Evolutionary conservation across 2,888 invertebrate genomes (phyloP).

Genomic region (Mesopsocus fuscifrons): DNA sequence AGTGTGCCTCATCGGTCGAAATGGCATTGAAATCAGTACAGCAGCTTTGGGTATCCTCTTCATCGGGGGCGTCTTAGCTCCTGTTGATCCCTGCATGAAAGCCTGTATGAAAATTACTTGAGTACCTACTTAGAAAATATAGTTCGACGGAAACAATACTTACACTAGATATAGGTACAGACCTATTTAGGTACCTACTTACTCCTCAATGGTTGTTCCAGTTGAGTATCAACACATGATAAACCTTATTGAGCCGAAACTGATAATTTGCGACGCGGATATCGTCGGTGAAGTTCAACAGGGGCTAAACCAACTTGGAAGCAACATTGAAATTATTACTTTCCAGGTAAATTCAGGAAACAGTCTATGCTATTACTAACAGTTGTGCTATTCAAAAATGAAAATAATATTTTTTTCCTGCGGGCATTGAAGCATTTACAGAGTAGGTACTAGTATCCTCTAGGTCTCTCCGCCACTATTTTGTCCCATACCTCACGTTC

Average conservation of each 20-base stretch:
- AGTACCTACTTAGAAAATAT: background rate
- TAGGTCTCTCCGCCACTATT: no score
- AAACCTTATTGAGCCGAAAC: background rate
- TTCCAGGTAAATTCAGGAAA: background rate
- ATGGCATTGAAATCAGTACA: background rate
- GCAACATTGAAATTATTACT: background rate
- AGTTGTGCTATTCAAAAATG: no score
- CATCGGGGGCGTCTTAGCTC: background rate
- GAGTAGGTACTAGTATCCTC: no score
- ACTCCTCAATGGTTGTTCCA: no score
- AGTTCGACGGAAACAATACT: no score
- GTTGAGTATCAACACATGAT: conserved; percentile 5
- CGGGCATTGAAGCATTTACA: no score
- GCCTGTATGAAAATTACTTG: conserved; percentile 1
- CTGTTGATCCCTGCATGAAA: conserved; percentile 4
- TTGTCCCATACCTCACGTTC: no score
- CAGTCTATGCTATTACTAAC: no score
- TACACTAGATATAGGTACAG: no score
- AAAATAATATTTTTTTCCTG: no score
- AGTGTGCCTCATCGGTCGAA: background rate
- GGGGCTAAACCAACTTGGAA: background rate
- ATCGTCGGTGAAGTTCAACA: background rate
- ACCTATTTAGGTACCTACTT: no score
- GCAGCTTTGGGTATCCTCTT: background rate
- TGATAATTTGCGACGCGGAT: background rate